phyloP scores from a whole-genome alignment of 2,888 invertebrate genomes.

The Congeria kusceri region DNA sequence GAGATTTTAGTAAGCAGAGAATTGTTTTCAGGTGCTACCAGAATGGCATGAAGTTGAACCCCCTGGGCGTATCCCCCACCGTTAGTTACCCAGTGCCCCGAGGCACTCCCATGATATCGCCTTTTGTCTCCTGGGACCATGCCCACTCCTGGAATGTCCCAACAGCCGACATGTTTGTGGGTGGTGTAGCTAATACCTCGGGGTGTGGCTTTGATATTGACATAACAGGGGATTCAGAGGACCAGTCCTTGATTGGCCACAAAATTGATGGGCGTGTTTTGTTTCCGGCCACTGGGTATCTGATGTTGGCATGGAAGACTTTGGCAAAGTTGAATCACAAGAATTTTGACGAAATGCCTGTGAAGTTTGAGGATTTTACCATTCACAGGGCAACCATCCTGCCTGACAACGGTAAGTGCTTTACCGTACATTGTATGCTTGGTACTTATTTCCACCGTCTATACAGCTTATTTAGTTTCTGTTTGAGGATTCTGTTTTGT shows the following conservation, averaged over 20 bases:
- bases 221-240: conserved; percentile 73
- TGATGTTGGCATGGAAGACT: conserved; percentile 88
- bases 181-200: conserved; percentile 65
- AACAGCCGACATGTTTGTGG: conserved; percentile 71
- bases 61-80: conserved; percentile 90
- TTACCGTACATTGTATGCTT: too few relatives aligned
- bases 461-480: too few relatives aligned
- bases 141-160: conserved; percentile 91
- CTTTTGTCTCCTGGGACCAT: conserved; percentile 96
- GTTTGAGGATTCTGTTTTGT: too few relatives aligned
- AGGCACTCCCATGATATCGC: conserved; percentile 93
- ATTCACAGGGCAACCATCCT: conserved; percentile 97
- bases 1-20: too few relatives aligned
- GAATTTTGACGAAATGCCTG: conserved; percentile 90
- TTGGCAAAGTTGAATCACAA: conserved; percentile 84
- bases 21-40: conserved; percentile 88
- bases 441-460: too few relatives aligned
- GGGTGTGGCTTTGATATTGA: conserved; percentile 80
- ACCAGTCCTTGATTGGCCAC: conserved; percentile 91
- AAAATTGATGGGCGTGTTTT: conserved; percentile 95
- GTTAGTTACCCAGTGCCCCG: conserved; percentile 92
- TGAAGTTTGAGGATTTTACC: conserved; percentile 95
- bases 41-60: conserved; percentile 92
- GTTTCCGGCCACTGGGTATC: conserved; percentile 92
- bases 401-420: conserved; percentile 90